A percentile compares a stretch with the other conserved stretches of the same genome.
Conservation (phyloP, 2,888 invertebrate genomes). For the Napeogenes inachia region DNA sequence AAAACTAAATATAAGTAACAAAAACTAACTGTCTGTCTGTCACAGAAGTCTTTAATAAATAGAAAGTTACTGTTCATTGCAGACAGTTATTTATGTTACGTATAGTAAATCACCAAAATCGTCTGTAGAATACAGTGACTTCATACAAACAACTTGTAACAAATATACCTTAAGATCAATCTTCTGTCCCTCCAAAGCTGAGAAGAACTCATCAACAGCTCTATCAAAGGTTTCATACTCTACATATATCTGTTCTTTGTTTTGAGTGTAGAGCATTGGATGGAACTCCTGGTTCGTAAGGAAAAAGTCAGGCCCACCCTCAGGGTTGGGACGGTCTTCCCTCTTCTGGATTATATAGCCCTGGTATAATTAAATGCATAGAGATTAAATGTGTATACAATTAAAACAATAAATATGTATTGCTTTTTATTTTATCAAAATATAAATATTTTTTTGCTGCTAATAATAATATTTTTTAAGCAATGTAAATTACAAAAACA, state of each 20-base stretch:
- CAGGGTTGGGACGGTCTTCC: conserved; percentile 81
- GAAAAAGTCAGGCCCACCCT: conserved; percentile 75
- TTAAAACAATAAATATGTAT: too few relatives aligned
- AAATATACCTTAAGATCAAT: conserved; percentile 86
- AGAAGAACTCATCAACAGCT: conserved; percentile 98
- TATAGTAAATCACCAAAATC: too few relatives aligned
- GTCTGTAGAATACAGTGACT: too few relatives aligned
- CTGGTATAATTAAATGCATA: conserved; percentile 44
- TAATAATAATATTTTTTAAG: background rate
- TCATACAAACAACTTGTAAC: background rate
- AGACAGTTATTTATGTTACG: too few relatives aligned
- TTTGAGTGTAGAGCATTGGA: conserved; percentile 89
- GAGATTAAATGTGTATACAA: too few relatives aligned
- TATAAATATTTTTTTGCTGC: too few relatives aligned
- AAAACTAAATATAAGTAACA: too few relatives aligned
- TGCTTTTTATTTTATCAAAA: too few relatives aligned
- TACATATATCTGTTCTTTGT: conserved; percentile 75
- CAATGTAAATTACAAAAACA: conserved; percentile 1
- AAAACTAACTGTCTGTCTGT: too few relatives aligned
- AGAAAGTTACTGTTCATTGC: too few relatives aligned
- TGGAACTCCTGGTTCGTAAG: conserved; percentile 95
- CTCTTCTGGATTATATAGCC: conserved; percentile 93
- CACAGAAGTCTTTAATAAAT: too few relatives aligned
- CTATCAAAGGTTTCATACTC: conserved; percentile 88
- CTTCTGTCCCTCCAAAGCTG: conserved; percentile 95